Evolutionary conservation across 2,113 vertebrate genomes (phyloP).

Genomic region (Poecilia latipinna): DNA sequence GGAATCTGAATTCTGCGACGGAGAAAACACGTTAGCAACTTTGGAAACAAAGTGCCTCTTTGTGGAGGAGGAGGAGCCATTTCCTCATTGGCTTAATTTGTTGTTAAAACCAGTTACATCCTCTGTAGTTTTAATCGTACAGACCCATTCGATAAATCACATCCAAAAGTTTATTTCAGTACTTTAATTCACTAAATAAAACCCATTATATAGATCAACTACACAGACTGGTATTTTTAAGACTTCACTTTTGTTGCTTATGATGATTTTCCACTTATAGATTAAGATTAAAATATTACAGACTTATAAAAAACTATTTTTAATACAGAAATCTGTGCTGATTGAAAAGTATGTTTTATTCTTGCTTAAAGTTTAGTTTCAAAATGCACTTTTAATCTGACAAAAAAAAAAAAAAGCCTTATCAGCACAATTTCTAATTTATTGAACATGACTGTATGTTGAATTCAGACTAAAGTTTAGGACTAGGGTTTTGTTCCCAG

Average conservation of each 20-base stretch:
- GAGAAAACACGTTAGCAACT: not conserved
- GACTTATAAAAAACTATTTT: not conserved
- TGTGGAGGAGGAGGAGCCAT: not conserved
- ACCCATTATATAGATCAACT: not conserved
- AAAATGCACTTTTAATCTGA: not conserved
- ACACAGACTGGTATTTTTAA: not conserved
- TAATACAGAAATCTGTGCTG: not conserved
- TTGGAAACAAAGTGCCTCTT: conserved; percentile 2
- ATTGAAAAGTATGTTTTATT: not conserved
- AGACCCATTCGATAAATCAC: not conserved
- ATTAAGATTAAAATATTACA: not conserved
- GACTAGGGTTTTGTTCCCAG: too few species aligned
- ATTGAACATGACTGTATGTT: not conserved
- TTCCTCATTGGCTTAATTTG: not conserved
- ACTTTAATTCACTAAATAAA: too few species aligned
- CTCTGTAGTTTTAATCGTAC: not conserved
- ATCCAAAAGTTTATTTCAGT: not conserved
- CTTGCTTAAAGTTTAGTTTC: not conserved
- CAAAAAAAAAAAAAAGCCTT: not conserved
- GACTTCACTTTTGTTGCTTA: not conserved
- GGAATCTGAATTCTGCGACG: not conserved
- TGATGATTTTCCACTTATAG: not conserved
- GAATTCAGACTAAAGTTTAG: not conserved
- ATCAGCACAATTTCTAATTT: not conserved
- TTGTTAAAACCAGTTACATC: not conserved